Evolutionary conservation across 2,113 vertebrate genomes (phyloP).

Genomic region (Scopus umbretta): DNA sequence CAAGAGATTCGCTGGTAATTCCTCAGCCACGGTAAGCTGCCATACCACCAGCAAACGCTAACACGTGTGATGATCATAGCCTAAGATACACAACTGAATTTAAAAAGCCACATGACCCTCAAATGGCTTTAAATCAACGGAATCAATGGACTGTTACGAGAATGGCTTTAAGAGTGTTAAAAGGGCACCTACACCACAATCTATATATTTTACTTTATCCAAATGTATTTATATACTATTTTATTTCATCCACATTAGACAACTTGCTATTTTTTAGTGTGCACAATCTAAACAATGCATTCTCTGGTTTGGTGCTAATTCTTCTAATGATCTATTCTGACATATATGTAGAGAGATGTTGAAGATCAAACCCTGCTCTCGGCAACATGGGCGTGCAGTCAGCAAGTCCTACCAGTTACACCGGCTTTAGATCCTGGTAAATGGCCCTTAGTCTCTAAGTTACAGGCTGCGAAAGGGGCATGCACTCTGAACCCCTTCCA

Average conservation of each 20-base stretch:
- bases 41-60: background rate
- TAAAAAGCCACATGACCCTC: background rate
- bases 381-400: background rate
- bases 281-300: background rate
- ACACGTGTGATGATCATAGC: fast-evolving
- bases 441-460: background rate
- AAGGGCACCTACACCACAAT: background rate
- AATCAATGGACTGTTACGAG: background rate
- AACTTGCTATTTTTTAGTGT: background rate
- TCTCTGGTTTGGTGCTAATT: background rate
- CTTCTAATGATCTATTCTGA: background rate
- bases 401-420: background rate
- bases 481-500: background rate
- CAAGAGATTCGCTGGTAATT: background rate
- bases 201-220: background rate
- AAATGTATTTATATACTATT: background rate
- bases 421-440: background rate
- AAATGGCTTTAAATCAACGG: background rate
- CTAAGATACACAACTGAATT: background rate
- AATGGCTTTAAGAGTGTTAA: background rate
- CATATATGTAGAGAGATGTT: background rate
- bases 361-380: background rate
- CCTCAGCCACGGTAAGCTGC: background rate
- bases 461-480: background rate
- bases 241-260: background rate